These are phyloP conservation scores for Ammodytes dubius DNA, from an alignment of 2,113 vertebrate genomes.

Conservation along the genomic window DNA sequence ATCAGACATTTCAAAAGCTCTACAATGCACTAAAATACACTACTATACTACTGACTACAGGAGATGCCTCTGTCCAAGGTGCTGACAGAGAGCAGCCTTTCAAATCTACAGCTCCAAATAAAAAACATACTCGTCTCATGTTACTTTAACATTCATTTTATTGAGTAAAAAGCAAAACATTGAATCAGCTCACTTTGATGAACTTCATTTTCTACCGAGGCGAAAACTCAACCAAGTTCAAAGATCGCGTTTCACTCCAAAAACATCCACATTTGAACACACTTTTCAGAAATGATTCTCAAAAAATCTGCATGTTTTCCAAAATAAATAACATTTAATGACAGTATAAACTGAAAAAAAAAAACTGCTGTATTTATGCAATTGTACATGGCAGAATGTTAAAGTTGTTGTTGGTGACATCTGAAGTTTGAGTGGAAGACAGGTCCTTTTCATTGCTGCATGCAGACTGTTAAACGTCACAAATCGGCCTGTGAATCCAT, in stretches of 20 bases:
- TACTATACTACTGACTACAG: background rate
- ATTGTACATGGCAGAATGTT: background rate
- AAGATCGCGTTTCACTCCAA: background rate
- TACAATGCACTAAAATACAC: background rate
- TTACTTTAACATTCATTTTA: slow-evolving; percentile 28
- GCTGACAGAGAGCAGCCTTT: slow-evolving; percentile 28
- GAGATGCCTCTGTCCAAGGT: slow-evolving; percentile 60
- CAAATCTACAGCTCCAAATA: slow-evolving; percentile 5
- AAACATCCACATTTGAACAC: background rate
- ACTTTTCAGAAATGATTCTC: background rate
- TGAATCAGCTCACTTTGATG: rapidly evolving
- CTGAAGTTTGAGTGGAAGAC: background rate
- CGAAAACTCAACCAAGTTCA: background rate
- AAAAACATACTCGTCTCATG: background rate
- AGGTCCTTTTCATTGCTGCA: background rate
- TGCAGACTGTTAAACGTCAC: background rate
- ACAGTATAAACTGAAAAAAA: background rate
- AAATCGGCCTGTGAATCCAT: background rate
- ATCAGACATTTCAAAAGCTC: background rate
- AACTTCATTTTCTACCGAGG: background rate
- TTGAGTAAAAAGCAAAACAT: slow-evolving; percentile 15
- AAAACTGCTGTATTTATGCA: slow-evolving; percentile 1
- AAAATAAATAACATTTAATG: background rate
- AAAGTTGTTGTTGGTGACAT: background rate
- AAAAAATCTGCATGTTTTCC: background rate